Percentiles rank a stretch among this genome's conserved stretches.
phyloP scores from a whole-genome alignment of 2,797 vertebrate genomes.

The Malurus splendens region DNA sequence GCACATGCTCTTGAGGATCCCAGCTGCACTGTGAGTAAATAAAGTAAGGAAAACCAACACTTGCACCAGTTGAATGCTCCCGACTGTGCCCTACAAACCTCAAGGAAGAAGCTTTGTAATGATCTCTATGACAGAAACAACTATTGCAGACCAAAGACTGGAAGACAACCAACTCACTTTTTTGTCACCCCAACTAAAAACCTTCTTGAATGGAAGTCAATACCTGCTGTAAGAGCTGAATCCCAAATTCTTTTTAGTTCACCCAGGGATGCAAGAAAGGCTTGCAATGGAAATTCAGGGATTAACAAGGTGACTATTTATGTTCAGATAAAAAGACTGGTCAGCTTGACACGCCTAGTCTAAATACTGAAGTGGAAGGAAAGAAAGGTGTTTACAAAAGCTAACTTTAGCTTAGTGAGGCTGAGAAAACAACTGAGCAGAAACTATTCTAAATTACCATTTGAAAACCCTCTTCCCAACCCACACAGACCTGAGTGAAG shows the following conservation, averaged over 20 bases:
- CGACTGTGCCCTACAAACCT: neutral
- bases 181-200: neutral
- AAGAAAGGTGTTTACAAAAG: neutral
- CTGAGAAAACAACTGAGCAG: neutral
- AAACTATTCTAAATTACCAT: neutral
- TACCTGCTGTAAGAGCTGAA: neutral
- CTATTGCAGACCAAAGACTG: neutral
- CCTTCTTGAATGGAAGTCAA: neutral
- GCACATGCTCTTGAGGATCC: neutral
- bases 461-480: neutral
- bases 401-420: neutral
- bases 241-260: neutral
- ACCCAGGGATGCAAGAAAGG: neutral
- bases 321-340: neutral
- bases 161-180: neutral
- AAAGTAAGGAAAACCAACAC: neutral
- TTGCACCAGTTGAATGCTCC: neutral
- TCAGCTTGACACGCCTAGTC: neutral
- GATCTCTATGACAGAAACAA: neutral
- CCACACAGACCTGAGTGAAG: neutral
- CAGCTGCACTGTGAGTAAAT: neutral
- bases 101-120: neutral
- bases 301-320: neutral
- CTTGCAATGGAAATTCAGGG: neutral
- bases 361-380: neutral